These are phyloP conservation scores for Discoglossus pictus DNA, from an alignment of 2,797 vertebrate species.

Conservation along the genomic window DNA sequence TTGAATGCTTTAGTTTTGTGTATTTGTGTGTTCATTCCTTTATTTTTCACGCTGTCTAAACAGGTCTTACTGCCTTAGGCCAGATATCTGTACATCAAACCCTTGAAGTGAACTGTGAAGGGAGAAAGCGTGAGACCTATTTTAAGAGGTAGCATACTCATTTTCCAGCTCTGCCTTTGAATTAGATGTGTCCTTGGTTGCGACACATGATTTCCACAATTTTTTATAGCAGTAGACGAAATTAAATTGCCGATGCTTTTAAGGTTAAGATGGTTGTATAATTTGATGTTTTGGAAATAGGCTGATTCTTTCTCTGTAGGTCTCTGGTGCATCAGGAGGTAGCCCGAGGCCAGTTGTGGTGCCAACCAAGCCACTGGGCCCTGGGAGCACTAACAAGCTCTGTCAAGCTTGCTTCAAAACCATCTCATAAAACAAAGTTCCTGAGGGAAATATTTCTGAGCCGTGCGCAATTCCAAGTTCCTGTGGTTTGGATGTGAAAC, in stretches of 20 bases:
- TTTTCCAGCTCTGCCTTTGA: slow-evolving; percentile 18
- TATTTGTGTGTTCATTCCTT: background rate
- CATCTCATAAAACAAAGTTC: slow-evolving; percentile 50
- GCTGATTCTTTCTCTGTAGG: slow-evolving; percentile 22
- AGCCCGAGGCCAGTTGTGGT: slow-evolving; percentile 30
- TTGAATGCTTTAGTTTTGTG: background rate
- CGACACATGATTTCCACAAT: slow-evolving; percentile 21
- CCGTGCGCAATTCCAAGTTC: slow-evolving; percentile 2
- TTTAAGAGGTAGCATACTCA: slow-evolving; percentile 14
- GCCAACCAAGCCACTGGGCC: background rate
- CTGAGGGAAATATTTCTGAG: slow-evolving; percentile 54
- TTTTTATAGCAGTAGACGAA: slow-evolving; percentile 34
- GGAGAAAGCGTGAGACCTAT: slow-evolving; percentile 4
- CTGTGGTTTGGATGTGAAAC: background rate
- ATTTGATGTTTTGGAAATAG: slow-evolving; percentile 37
- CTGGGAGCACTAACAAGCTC: slow-evolving; percentile 39
- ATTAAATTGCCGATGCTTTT: slow-evolving; percentile 29
- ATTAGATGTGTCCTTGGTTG: slow-evolving; percentile 42
- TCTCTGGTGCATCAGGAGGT: slow-evolving; percentile 29
- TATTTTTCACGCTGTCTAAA: background rate
- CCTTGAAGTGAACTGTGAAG: slow-evolving; percentile 11
- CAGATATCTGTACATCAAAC: slow-evolving; percentile 11
- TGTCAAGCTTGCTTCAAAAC: slow-evolving; percentile 51
- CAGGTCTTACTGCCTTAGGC: slow-evolving; percentile 1
- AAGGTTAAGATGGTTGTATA: slow-evolving; percentile 36